Base-by-base conservation (phyloP, 2,797 vertebrate species). In the Sarcophilus harrisii region DNA sequence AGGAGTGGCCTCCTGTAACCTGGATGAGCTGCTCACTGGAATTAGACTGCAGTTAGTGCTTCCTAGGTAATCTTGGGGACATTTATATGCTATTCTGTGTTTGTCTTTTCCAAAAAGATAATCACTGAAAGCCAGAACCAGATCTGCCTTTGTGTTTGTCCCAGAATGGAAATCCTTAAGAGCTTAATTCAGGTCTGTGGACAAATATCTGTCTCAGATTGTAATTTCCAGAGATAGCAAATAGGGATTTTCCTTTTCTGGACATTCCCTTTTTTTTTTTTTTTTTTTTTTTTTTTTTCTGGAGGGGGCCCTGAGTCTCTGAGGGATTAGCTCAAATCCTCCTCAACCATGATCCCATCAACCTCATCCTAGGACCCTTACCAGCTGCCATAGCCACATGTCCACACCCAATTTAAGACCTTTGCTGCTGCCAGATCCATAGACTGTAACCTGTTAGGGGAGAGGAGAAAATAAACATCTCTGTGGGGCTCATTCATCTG, bases 371-470 rank as follows among this genome's bases (percentile, higher is more conserved):
- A 16, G 3, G 1, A 90, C 3, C 49, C 57, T 0, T 98, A 99
- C 99, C 99, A 99, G 97, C 94, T 99, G 99, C 99, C 99, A 99
- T 96, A 99, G 99, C 99, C 99, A 99, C 94, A 98, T 96, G 95
- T 99, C 99, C 3, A 98, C 99, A 87, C 98, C 96, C 90, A 93
- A 98, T 49, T 96, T 98, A 2, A 91, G 97, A 49, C 97, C 96
- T 94, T 98, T 98, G 28, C 98, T 99, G 97, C 98, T 98, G 94
- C 99, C 99, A 90, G 98, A 97, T 97, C 99, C 99, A 21, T 99
- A 99, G 94, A 98, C 96, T 52, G 98, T 96, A 58, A 97, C 99
- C 99, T 99, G 98, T n/a, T 27, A 30, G 8, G 92, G 92, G 92
- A 90, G 57, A 57, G 55, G 27, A 12, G 38, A 49, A 49, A 45